Evolutionary conservation across 2,888 invertebrate genomes (phyloP).

Genomic region (Hirtodrosophila histrioides): DNA sequence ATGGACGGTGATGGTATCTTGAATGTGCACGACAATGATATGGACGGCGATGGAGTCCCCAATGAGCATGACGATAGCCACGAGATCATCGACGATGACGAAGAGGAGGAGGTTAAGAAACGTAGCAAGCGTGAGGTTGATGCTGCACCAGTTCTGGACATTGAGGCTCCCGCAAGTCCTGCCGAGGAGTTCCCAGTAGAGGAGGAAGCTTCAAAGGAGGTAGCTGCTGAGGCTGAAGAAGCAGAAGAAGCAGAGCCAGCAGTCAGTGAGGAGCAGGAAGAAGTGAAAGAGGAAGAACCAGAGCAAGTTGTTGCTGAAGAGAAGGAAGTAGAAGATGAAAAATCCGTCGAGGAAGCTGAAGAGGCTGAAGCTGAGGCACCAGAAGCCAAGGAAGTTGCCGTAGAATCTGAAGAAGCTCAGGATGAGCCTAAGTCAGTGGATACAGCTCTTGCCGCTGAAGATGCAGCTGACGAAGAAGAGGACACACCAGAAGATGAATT

Average conservation of each 20-base stretch:
- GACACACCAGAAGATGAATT: conserved; percentile 88
- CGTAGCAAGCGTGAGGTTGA: conserved; percentile 83
- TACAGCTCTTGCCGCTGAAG: conserved; percentile 39
- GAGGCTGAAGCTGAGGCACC: conserved; percentile 55
- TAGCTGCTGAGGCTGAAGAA: conserved; percentile 76
- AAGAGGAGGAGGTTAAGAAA: conserved; percentile 76
- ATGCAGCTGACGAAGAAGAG: conserved; percentile 76
- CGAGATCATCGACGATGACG: conserved; percentile 62
- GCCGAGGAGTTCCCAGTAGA: conserved; percentile 75
- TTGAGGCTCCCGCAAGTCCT: conserved; percentile 51
- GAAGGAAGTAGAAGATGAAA: conserved; percentile 47
- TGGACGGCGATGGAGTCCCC: conserved; percentile 69
- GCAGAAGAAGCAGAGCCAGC: conserved; percentile 64
- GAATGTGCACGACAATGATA: conserved; percentile 73
- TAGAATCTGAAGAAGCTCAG: conserved; percentile 62
- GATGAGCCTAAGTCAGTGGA: conserved; percentile 74
- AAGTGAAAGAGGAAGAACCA: conserved; percentile 19
- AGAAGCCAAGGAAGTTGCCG: conserved; percentile 58
- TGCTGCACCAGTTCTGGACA: conserved; percentile 72
- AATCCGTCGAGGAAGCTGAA: conserved; percentile 57
- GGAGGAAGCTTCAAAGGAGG: conserved; percentile 54
- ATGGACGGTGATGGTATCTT: conserved; percentile 84
- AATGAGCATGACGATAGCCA: conserved; percentile 73
- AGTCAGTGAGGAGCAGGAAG: conserved; percentile 14
- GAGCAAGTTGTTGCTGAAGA: conserved; percentile 16